phyloP scores from a whole-genome alignment of 1,140 invertebrate genomes.

The Melanaphis sacchari region DNA sequence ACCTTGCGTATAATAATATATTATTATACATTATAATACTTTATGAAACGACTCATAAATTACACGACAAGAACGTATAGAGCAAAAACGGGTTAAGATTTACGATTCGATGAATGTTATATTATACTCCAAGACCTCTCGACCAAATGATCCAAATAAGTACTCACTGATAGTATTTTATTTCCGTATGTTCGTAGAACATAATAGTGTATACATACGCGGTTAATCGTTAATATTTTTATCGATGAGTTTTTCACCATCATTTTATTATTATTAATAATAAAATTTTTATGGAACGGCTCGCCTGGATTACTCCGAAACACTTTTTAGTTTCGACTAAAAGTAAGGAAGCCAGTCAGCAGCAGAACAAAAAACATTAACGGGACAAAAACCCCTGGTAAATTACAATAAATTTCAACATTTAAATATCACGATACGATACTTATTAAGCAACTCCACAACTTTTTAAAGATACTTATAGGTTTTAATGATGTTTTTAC shows the following conservation, averaged over 20 bases:
- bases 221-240: not conserved
- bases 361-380: too few species aligned
- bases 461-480: too few species aligned
- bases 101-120: slow-evolving; percentile 12
- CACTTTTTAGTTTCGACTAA: not conserved
- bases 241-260: not conserved
- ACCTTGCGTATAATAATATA: not conserved
- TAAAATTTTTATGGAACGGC: not conserved
- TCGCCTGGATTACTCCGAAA: not conserved
- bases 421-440: too few species aligned
- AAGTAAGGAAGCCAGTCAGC: too few species aligned
- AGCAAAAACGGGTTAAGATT: not conserved
- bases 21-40: not conserved
- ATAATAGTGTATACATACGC: not conserved
- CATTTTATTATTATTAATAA: not conserved
- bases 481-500: too few species aligned
- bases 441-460: too few species aligned
- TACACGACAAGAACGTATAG: not conserved
- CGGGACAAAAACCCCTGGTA: too few species aligned
- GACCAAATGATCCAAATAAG: not conserved
- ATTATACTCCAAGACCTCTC: not conserved
- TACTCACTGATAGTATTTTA: not conserved
- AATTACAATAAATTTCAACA: too few species aligned
- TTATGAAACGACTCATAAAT: not conserved
- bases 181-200: not conserved